Evolutionary conservation across 1,140 invertebrate species (phyloP).

Genomic region (Mactra quadrangularis): DNA sequence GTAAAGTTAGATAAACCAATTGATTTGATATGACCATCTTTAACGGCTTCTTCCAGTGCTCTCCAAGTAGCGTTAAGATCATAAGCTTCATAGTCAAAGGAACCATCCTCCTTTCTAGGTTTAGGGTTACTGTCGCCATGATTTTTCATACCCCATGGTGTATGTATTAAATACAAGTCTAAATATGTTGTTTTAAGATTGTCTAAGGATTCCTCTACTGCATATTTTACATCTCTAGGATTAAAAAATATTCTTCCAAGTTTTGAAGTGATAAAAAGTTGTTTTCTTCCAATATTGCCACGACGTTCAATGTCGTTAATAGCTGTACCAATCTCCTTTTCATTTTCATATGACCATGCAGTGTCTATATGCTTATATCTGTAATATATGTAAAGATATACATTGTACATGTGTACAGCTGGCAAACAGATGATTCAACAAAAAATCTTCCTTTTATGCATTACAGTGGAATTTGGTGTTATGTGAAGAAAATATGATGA

Average conservation of each 20-base stretch:
- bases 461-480: background rate
- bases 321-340: slow-evolving; percentile 75
- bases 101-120: slow-evolving; percentile 58
- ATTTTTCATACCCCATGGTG: slow-evolving; percentile 74
- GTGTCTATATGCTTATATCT: slow-evolving; percentile 79
- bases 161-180: slow-evolving; percentile 77
- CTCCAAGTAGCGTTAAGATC: slow-evolving; percentile 78
- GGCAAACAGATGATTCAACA: too few relatives aligned
- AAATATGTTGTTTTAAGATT: slow-evolving; percentile 71
- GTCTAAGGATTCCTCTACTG: slow-evolving; percentile 71
- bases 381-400: background rate
- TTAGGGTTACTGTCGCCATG: slow-evolving; percentile 64
- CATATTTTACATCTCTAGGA: slow-evolving; percentile 55
- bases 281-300: slow-evolving; percentile 70
- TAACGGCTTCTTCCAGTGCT: slow-evolving; percentile 91
- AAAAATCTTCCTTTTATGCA: background rate
- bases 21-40: slow-evolving; percentile 88
- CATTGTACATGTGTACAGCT: too few relatives aligned
- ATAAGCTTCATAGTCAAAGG: slow-evolving; percentile 60
- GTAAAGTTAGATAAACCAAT: slow-evolving; percentile 97
- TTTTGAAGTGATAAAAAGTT: slow-evolving; percentile 79
- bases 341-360: slow-evolving; percentile 75
- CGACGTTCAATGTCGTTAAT: slow-evolving; percentile 64
- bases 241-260: slow-evolving; percentile 65
- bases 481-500: too few relatives aligned